phyloP scores from a whole-genome alignment of 1,140 invertebrate species.

The Maniola jurtina region DNA sequence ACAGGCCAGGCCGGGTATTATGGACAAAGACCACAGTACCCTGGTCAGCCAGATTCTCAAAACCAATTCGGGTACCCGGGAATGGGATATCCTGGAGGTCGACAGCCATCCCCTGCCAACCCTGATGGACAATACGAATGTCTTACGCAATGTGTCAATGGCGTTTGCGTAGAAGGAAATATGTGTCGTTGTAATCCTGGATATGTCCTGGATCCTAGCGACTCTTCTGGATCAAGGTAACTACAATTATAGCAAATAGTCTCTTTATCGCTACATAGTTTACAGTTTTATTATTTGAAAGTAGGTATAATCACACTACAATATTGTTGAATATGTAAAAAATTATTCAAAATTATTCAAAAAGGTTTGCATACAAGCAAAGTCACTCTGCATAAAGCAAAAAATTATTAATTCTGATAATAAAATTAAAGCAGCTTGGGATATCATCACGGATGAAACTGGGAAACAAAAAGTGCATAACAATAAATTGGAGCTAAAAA shows the following conservation, averaged over 20 bases:
- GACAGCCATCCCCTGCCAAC: not conserved
- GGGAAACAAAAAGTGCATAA: too few relatives aligned
- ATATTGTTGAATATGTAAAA: too few relatives aligned
- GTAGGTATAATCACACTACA: too few relatives aligned
- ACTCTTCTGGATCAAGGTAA: conserved; percentile 61
- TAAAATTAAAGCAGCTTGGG: too few relatives aligned
- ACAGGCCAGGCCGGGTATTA: conserved; percentile 1
- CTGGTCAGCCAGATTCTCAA: not conserved
- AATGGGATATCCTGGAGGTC: not conserved
- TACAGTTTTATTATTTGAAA: not conserved
- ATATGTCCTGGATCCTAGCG: conserved; percentile 65
- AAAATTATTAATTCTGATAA: too few relatives aligned
- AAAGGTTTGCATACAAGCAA: too few relatives aligned
- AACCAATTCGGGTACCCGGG: conserved; percentile 1
- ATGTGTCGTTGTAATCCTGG: conserved; percentile 77
- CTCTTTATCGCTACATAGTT: not conserved
- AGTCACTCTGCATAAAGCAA: too few relatives aligned
- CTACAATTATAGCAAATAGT: not conserved
- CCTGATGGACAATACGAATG: conserved; percentile 46
- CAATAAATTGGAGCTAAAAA: too few relatives aligned
- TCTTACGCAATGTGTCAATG: conserved; percentile 76
- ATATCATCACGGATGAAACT: too few relatives aligned
- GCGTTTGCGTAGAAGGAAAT: conserved; percentile 74
- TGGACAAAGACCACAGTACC: not conserved
- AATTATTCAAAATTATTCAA: too few relatives aligned